Evolutionary conservation across 2,113 vertebrate species (phyloP), one percentile per base, ranked within the genome.

Genomic region (Pelobates fuscus): DNA sequence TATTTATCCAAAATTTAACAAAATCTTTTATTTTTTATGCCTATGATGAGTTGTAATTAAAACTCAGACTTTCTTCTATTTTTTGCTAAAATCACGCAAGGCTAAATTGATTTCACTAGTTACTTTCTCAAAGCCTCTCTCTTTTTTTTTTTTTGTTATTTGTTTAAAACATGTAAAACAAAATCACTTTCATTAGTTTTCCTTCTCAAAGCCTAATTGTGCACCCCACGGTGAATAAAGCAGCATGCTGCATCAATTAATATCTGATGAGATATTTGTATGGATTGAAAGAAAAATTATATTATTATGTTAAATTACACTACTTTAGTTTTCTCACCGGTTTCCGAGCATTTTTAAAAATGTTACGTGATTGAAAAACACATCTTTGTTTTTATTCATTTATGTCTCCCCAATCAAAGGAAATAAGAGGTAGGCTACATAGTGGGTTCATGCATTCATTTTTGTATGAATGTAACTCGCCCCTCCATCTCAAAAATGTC

Each of bases 141-240:
- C 32, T 85, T 82, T 82, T 68, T 60, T 77, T 79, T 81, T 83
- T 75, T 86, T 84, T 84, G 75, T 67, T n/a, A n/a, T n/a, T n/a
- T n/a, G n/a, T 78, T 80, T 79, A 82, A 82, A 86, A 76, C 76
- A 81, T 72, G 75, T 80, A 80, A 79, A 76, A 85, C 82, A 83
- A 81, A 88, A 84, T 85, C 81, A 66, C 79, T 85, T 86, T 87
- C 85, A 86, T 89, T 86, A 87, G 77, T 79, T 84, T 80, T 81
- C 26, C 43, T 58, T 77, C 25, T 8, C 78, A 71, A 70, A 72
- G 71, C 78, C 81, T 88, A 89, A 89, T 88, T 84, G 83, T 80
- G 82, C 82, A 83, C 86, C 80, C 87, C 80, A 79, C 79, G 79
- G 84, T 78, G 87, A 86, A 81, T 79, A 88, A 84, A 85, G 86